These are phyloP conservation scores for Stenurella melanura DNA, from an alignment of 2,888 invertebrate species.

Conservation along the genomic window DNA sequence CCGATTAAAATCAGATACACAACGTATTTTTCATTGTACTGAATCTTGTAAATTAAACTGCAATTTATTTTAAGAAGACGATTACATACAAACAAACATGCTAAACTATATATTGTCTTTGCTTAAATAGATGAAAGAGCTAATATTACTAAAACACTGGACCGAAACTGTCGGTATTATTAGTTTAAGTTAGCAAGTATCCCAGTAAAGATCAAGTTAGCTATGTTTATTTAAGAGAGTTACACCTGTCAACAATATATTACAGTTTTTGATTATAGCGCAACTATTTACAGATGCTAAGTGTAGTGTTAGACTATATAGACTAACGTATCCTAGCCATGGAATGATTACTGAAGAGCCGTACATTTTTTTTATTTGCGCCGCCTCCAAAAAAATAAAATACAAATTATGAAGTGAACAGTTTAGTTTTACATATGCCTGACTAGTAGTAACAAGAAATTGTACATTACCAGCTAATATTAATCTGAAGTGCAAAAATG, in stretches of 20 bases:
- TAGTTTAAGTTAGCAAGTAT: constrained; percentile 17
- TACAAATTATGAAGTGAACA: no score
- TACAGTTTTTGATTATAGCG: constrained; percentile 31
- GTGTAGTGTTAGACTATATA: not conserved
- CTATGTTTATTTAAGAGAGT: constrained; percentile 42
- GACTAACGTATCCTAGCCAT: no score
- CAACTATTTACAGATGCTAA: constrained; percentile 14
- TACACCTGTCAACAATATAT: constrained; percentile 43
- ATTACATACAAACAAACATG: not conserved
- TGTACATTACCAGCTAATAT: no score
- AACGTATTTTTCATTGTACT: not conserved
- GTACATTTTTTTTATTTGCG: no score
- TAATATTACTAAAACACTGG: not conserved
- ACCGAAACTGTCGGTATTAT: not conserved
- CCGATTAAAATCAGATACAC: no score
- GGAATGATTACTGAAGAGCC: no score
- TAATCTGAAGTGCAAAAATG: no score
- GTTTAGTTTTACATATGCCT: no score
- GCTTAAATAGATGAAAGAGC: constrained; percentile 1
- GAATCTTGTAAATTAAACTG: not conserved
- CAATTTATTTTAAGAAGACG: not conserved
- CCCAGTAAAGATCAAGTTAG: constrained; percentile 21
- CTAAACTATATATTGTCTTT: not conserved
- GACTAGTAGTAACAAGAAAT: no score
- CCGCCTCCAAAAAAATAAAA: no score